phyloP scores from a whole-genome alignment of 2,797 vertebrate genomes.

The Pteropus rufus region DNA sequence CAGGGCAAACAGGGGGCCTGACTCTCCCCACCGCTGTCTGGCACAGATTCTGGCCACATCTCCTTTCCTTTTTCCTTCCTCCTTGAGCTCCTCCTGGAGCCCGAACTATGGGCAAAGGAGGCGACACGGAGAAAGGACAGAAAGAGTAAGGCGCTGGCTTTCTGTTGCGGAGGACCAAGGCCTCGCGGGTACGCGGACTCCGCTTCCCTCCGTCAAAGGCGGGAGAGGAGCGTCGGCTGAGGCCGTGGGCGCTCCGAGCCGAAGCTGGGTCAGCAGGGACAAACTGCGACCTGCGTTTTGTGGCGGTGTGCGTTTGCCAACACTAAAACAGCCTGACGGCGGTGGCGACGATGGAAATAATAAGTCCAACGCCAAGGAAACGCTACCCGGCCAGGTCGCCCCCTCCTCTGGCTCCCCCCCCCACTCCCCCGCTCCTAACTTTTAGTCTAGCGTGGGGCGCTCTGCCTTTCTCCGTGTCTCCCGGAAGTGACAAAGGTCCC shows the following conservation, averaged over 20 bases:
- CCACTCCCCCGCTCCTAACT: background rate
- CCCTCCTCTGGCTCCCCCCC: too few relatives aligned
- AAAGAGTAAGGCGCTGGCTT: background rate
- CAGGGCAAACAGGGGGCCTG: fast-evolving
- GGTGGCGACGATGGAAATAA: background rate
- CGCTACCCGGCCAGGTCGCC: background rate
- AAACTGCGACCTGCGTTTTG: background rate
- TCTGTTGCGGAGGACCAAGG: background rate
- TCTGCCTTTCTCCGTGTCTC: background rate
- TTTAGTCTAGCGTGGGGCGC: background rate
- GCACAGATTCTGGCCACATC: background rate
- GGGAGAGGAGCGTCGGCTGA: background rate
- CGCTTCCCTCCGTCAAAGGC: background rate
- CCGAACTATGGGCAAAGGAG: background rate
- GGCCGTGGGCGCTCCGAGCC: background rate
- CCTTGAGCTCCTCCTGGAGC: background rate
- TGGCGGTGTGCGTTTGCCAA: background rate
- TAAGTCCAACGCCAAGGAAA: too few relatives aligned
- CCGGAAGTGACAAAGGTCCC: background rate
- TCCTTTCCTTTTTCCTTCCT: background rate
- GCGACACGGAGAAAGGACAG: fast-evolving
- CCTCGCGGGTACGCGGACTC: background rate
- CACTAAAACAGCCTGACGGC: background rate
- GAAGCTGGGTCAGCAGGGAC: background rate
- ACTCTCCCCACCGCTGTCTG: background rate